Conservation (phyloP, 2,797 vertebrate genomes). For the Melanotaenia parkinsoni region DNA sequence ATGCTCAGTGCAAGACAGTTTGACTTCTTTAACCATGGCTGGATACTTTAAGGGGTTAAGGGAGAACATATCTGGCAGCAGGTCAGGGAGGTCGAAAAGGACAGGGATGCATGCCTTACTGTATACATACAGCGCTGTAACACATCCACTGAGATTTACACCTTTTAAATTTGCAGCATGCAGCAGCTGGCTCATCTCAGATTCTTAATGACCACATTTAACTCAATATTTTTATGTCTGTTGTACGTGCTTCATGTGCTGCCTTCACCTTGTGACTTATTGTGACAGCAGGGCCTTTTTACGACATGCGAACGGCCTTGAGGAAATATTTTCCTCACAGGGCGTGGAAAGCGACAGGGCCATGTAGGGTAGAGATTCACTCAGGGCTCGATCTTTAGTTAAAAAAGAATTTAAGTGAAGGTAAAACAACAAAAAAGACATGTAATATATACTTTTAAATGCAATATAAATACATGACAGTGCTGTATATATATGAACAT, state of each 20-base stretch:
- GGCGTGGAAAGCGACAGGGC: constrained; percentile 32
- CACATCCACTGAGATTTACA: constrained; percentile 40
- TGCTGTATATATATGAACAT: not conserved
- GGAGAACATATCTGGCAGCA: constrained; percentile 8
- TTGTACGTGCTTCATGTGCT: constrained; percentile 14
- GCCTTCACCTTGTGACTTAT: constrained; percentile 17
- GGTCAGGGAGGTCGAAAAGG: no score
- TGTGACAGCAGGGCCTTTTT: constrained; percentile 22
- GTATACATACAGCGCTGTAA: not conserved
- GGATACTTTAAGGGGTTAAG: no score
- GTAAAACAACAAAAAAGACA: not conserved
- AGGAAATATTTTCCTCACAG: constrained; percentile 52
- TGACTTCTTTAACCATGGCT: not conserved
- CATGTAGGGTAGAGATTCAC: constrained; percentile 32
- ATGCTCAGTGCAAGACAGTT: not conserved
- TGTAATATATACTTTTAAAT: not conserved
- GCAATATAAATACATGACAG: not conserved
- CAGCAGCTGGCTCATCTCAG: constrained; percentile 27
- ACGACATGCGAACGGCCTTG: constrained; percentile 19
- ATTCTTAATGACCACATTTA: constrained; percentile 13
- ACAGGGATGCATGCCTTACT: not conserved
- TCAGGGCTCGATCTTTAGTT: constrained; percentile 48
- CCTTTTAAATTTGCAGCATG: constrained; percentile 26
- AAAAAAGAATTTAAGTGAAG: constrained; percentile 28
- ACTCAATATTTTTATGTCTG: constrained; percentile 21